Percentiles rank a stretch among this genome's conserved stretches.
These are phyloP conservation scores for Diplogasteroides magnus DNA, from an alignment of 1,140 invertebrate species.

Conservation along the genomic window DNA sequence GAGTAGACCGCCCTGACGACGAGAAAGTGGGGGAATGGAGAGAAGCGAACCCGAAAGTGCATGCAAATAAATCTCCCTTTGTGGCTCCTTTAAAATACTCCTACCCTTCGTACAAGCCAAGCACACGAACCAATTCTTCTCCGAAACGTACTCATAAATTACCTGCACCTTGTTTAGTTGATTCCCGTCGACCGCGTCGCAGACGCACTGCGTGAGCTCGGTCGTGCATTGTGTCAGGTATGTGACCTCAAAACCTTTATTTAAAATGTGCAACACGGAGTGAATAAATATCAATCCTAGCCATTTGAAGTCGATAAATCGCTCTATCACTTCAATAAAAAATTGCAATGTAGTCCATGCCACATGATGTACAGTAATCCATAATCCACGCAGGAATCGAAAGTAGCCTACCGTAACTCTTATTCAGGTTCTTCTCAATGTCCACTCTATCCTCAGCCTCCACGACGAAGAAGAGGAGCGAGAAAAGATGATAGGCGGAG, in stretches of 20 bases:
- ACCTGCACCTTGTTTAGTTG: slow-evolving; percentile 1
- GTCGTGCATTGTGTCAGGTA: neutral
- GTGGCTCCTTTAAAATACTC: no score
- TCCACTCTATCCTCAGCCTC: neutral
- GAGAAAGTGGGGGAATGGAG: no score
- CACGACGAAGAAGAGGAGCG: neutral
- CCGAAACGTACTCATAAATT: no score
- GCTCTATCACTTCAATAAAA: neutral
- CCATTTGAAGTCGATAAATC: neutral
- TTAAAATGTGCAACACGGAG: neutral
- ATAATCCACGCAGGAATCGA: no score
- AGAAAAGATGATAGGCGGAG: neutral
- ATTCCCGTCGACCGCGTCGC: slow-evolving; percentile 13
- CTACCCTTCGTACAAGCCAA: no score
- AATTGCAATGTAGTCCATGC: neutral
- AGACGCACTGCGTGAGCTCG: slow-evolving; percentile 8
- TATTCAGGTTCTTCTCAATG: neutral
- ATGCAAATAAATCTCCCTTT: no score
- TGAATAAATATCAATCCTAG: no score
- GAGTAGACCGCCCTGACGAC: no score
- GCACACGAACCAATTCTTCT: no score
- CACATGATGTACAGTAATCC: neutral
- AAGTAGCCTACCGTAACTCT: neutral
- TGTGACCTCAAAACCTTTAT: neutral
- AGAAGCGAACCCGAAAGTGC: no score